These are phyloP conservation scores for Anabas testudineus DNA, from an alignment of 2,797 vertebrate genomes.

Conservation along the genomic window DNA sequence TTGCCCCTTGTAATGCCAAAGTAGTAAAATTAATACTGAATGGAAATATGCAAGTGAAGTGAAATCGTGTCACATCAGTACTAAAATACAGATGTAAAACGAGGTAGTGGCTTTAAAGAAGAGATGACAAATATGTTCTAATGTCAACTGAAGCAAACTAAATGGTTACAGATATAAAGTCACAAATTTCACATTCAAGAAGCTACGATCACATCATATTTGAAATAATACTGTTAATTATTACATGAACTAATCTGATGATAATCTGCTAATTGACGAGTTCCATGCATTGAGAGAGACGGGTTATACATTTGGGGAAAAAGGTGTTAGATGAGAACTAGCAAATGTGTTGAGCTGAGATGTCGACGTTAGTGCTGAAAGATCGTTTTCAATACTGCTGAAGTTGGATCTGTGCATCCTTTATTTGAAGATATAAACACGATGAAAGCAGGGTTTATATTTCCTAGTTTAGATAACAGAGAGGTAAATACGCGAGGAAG, in stretches of 20 bases:
- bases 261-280: not conserved
- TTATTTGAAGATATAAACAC: not conserved
- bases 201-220: not conserved
- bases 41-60: too few species aligned
- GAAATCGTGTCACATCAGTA: too few species aligned
- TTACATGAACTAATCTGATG: not conserved
- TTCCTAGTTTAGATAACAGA: conserved; percentile 22
- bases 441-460: not conserved
- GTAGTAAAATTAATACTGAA: too few species aligned
- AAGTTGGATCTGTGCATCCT: not conserved
- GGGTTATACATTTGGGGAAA: too few species aligned
- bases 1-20: too few species aligned
- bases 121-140: not conserved
- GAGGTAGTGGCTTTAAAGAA: not conserved
- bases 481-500: not conserved
- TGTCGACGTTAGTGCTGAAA: not conserved
- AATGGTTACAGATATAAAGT: not conserved
- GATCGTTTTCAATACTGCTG: not conserved
- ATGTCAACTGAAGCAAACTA: too few species aligned
- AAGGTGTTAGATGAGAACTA: too few species aligned
- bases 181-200: not conserved
- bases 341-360: not conserved
- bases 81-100: too few species aligned
- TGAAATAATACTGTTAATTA: too few species aligned
- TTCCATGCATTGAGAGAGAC: too few species aligned